These are phyloP conservation scores for Podarcis cretensis DNA, from an alignment of 2,113 vertebrate genomes.

Conservation along the genomic window DNA sequence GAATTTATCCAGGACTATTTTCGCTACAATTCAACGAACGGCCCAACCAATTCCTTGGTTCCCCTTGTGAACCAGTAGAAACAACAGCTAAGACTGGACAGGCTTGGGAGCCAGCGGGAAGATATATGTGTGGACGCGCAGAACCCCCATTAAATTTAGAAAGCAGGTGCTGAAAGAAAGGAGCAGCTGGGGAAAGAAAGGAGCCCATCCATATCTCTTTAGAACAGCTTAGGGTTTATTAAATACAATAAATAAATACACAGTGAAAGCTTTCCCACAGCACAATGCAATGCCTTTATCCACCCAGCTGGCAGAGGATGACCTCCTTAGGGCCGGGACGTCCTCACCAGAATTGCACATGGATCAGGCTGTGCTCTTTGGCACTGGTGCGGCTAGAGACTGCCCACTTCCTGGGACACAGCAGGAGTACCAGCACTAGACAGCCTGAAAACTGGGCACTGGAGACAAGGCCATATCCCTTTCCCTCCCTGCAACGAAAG, in stretches of 20 bases:
- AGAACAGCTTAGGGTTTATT: constrained; percentile 26
- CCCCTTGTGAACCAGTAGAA: background rate
- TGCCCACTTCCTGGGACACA: background rate
- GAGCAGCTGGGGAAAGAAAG: background rate
- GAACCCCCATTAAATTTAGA: background rate
- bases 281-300: background rate
- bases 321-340: background rate
- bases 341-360: background rate
- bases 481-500: background rate
- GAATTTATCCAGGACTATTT: background rate
- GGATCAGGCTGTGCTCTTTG: background rate
- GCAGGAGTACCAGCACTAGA: background rate
- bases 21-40: background rate
- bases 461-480: background rate
- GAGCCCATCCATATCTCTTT: background rate
- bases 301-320: background rate
- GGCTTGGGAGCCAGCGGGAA: background rate
- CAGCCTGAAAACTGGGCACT: background rate
- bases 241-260: constrained; percentile 45
- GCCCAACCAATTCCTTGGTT: background rate
- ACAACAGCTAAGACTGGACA: background rate
- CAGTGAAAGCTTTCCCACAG: constrained; percentile 12
- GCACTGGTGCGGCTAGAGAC: background rate
- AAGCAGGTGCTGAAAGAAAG: background rate
- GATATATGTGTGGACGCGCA: background rate